Base-by-base conservation (phyloP, 2,888 invertebrate genomes). In the Exephanes ischioxanthus region DNA sequence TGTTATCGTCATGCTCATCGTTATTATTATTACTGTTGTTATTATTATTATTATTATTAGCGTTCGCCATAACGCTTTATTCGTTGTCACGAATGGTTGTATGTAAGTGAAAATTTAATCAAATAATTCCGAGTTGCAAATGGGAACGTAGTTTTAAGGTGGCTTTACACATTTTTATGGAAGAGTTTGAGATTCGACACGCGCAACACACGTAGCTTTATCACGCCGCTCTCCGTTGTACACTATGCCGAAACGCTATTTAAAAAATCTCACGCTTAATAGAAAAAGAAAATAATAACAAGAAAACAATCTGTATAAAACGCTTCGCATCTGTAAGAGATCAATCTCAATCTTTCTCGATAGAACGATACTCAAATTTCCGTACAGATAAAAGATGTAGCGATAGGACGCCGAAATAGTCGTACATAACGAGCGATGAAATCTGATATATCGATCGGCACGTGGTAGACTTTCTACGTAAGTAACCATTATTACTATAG, bases 401-500 rank as follows among this genome's bases (percentile, higher is more conserved):
- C 22, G 51, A 71, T 71, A 71, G 53, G 14, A 71, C 71, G 72
- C 80, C 66, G 72, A 73, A 80, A 67, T 73, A 72, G 67, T 73
- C 3, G 45, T 51, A 73, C 19, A 73, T 37, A 26, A 51, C 33
- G 33, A 33, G 45, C 7, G 70, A 22, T 48, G 58, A 68, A 48
- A 77, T 19, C 41, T 7, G 48, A 51, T 41, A 51, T 41, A 37
- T 58, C 26, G 33, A 61, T 41, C 45, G 16, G 45, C 55, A 45
- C 66, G 26, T 45, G 37, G 26, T 68, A 48, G 51, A 37, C 14
- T 26, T 63, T 66, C n/a, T 16, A 16, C 55, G 26, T 58, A 58
- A 71, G 33, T 73, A 63, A 76, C 79, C 61, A 78, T 68, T 67
- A 81, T 78, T 86, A 75, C 71, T 80, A 77, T 83, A 85, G 82